These are phyloP conservation scores for Drosophila leonis DNA, from an alignment of 2,888 invertebrate genomes.

Conservation along the genomic window DNA sequence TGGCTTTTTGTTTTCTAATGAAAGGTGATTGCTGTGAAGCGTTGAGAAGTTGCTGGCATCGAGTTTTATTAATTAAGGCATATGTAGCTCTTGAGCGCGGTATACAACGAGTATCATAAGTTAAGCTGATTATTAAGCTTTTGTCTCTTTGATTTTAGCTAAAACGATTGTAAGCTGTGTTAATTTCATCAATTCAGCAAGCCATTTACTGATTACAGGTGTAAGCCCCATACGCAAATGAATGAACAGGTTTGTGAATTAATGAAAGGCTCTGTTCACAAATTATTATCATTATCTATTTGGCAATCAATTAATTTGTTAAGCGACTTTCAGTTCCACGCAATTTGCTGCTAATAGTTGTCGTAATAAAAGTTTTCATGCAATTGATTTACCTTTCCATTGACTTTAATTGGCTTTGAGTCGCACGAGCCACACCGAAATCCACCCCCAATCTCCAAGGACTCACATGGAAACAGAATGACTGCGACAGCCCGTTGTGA, in stretches of 20 bases:
- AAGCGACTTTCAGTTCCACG: conserved; percentile 28
- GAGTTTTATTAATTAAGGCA: conserved; percentile 72
- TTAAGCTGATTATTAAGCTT: conserved; percentile 46
- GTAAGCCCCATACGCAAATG: conserved; percentile 4
- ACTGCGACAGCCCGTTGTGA: conserved; percentile 15
- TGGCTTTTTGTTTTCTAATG: conserved; percentile 35
- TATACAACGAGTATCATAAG: conserved; percentile 29
- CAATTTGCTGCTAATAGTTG: conserved; percentile 40
- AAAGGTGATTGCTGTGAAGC: conserved; percentile 57
- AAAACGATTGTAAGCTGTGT: conserved; percentile 44
- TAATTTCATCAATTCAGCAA: conserved; percentile 28
- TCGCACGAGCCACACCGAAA: conserved; percentile 13
- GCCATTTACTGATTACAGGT: conserved; percentile 48
- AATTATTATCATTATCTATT: conserved; percentile 41
- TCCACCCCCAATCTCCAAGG: conserved; percentile 1
- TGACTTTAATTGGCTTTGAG: conserved; percentile 49
- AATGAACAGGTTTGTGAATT: conserved; percentile 3
- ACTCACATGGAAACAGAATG: conserved; percentile 9
- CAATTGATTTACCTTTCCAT: conserved; percentile 57
- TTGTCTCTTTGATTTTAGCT: conserved; percentile 18
- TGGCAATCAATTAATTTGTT: conserved; percentile 6
- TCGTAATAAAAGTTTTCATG: conserved; percentile 45
- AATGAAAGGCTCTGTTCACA: conserved; percentile 34
- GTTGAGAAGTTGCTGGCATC: conserved; percentile 51
- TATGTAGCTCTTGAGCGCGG: conserved; percentile 13